These are phyloP conservation scores for Macroramphosus scolopax DNA, from an alignment of 2,797 vertebrate genomes.

Conservation along the genomic window DNA sequence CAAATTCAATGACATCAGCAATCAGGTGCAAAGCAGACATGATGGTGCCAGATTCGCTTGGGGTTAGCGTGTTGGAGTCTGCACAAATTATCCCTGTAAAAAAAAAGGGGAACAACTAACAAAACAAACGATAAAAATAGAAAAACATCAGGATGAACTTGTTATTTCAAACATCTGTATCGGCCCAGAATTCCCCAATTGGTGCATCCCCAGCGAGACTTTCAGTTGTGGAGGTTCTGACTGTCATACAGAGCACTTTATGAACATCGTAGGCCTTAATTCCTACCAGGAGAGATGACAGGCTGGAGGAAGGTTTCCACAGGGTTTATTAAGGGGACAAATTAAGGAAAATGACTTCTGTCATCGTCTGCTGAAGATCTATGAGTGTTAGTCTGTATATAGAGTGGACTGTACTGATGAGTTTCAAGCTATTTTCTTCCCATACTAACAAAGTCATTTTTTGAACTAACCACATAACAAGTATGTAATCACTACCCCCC, in stretches of 20 bases:
- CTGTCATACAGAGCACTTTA: constrained; percentile 75
- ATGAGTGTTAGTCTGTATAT: constrained; percentile 60
- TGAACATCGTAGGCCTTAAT: constrained; percentile 75
- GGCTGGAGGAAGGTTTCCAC: constrained; percentile 23
- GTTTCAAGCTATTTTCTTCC: constrained; percentile 57
- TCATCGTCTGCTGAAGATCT: constrained; percentile 44
- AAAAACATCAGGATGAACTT: too few relatives aligned
- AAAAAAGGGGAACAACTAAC: too few relatives aligned
- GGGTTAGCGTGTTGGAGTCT: too few relatives aligned
- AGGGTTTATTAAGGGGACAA: constrained; percentile 30
- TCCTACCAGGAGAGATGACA: constrained; percentile 30
- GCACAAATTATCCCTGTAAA: too few relatives aligned
- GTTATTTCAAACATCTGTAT: too few relatives aligned
- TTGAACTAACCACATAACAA: constrained; percentile 46
- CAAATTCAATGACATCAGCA: too few relatives aligned
- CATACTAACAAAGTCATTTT: constrained; percentile 59
- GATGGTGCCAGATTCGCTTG: too few relatives aligned
- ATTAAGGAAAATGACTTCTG: constrained; percentile 23
- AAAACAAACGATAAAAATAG: too few relatives aligned
- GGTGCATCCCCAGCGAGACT: not conserved
- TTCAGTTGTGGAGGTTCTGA: constrained; percentile 42
- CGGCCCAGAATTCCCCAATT: too few relatives aligned
- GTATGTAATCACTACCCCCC: constrained; percentile 48
- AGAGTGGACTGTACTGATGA: constrained; percentile 52
- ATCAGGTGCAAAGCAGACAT: too few relatives aligned